Percentiles rank a stretch among this genome's conserved stretches.
Evolutionary conservation across 1,140 invertebrate species (phyloP).

Genomic region (Acromyrmex charruanus): DNA sequence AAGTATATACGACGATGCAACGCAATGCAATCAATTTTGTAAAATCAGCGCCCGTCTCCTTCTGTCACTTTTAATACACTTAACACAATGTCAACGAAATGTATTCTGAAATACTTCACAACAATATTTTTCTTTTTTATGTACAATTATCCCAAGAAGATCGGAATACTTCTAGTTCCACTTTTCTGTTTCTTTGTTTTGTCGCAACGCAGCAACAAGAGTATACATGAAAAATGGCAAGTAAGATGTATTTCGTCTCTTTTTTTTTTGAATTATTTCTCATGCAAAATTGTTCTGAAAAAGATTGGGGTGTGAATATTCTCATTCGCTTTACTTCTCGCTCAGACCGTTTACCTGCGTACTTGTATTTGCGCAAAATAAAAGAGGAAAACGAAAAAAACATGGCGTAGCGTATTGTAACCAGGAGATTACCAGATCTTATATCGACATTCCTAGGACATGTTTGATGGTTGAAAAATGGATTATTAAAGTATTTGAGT

Average conservation of each 20-base stretch:
- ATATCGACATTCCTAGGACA: too few species aligned
- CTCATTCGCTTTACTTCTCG: neutral
- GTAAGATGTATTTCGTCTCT: neutral
- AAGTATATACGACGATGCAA: constrained; percentile 26
- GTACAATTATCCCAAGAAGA: constrained; percentile 23
- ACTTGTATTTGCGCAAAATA: neutral
- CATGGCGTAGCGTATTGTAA: constrained; percentile 15
- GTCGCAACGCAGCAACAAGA: neutral
- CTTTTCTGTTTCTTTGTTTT: neutral
- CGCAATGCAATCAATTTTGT: constrained; percentile 10
- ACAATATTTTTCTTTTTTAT: constrained; percentile 18
- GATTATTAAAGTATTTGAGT: too few species aligned
- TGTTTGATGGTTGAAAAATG: too few species aligned
- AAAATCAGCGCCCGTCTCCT: neutral
- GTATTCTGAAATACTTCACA: neutral
- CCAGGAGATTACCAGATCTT: too few species aligned
- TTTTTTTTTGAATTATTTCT: neutral
- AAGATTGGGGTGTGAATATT: neutral
- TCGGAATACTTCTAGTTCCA: neutral
- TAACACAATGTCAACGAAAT: constrained; percentile 1
- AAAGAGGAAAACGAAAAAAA: constrained; percentile 32
- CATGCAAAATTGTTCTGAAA: neutral
- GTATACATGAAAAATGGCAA: neutral
- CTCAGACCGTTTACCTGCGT: neutral
- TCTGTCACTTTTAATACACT: constrained; percentile 12